Percentiles rank a stretch among this genome's conserved stretches.
Evolutionary conservation across 2,113 vertebrate genomes (phyloP).

Genomic region (Zingel zingel): DNA sequence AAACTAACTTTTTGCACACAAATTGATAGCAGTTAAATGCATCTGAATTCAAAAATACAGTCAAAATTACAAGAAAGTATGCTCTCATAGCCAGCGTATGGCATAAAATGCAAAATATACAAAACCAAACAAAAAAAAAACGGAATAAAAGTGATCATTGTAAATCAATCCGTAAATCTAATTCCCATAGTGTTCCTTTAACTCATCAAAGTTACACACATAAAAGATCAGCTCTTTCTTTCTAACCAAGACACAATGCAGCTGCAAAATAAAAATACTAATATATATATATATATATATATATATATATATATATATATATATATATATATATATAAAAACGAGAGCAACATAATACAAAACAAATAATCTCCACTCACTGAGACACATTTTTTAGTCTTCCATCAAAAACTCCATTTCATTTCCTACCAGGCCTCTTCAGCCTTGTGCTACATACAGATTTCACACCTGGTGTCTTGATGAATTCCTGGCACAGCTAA

Average conservation of each 20-base stretch:
- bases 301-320: too few relatives aligned
- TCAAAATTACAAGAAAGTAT: too few relatives aligned
- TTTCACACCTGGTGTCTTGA: conserved; percentile 45
- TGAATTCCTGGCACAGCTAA: conserved; percentile 20
- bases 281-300: too few relatives aligned
- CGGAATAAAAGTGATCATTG: too few relatives aligned
- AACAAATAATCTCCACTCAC: conserved; percentile 6
- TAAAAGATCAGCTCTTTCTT: background rate
- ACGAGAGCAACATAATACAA: background rate
- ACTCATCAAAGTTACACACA: background rate
- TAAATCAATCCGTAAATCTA: background rate
- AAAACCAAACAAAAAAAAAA: too few relatives aligned
- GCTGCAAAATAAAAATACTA: conserved; percentile 25
- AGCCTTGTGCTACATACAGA: conserved; percentile 23
- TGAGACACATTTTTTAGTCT: conserved; percentile 32
- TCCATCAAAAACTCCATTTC: conserved; percentile 51
- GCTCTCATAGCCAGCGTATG: too few relatives aligned
- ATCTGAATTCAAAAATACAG: too few relatives aligned
- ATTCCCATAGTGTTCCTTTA: background rate
- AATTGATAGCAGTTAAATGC: too few relatives aligned
- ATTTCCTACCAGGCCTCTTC: conserved; percentile 6
- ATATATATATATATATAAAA: too few relatives aligned
- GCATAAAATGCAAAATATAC: too few relatives aligned
- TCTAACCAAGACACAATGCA: background rate
- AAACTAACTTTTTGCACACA: too few relatives aligned